Evolutionary conservation across 2,113 vertebrate species (phyloP).

Genomic region (Anhinga rufa): DNA sequence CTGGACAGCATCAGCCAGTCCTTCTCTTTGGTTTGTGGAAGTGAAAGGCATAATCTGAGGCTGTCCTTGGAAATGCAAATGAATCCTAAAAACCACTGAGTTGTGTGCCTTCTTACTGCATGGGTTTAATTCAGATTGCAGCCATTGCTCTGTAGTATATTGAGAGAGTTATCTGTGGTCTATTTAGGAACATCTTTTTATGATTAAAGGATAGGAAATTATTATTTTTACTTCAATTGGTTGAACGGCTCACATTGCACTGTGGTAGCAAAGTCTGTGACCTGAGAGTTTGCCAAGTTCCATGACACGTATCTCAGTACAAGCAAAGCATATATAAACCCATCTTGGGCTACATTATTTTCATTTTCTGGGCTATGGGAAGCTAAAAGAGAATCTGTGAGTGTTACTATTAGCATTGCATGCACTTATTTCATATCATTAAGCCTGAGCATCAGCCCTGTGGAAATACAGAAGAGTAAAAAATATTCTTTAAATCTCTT

Average conservation of each 20-base stretch:
- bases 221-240: conserved; percentile 7
- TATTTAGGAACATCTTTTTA: background rate
- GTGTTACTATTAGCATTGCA: background rate
- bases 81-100: background rate
- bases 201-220: background rate
- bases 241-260: background rate
- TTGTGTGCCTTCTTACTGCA: background rate
- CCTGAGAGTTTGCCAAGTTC: conserved; percentile 47
- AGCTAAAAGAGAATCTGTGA: background rate
- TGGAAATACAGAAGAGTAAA: background rate
- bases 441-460: background rate
- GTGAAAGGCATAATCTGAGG: background rate
- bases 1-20: background rate
- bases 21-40: background rate
- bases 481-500: background rate
- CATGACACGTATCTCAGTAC: conserved; percentile 31
- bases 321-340: conserved; percentile 2
- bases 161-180: background rate
- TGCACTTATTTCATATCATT: background rate
- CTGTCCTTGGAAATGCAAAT: background rate
- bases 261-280: background rate
- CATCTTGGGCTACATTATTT: conserved; percentile 25
- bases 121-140: background rate
- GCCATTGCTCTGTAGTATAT: background rate
- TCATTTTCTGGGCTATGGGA: conserved; percentile 20